These are phyloP conservation scores for Incurvaria masculella DNA, from an alignment of 2,888 invertebrate species.

Conservation along the genomic window DNA sequence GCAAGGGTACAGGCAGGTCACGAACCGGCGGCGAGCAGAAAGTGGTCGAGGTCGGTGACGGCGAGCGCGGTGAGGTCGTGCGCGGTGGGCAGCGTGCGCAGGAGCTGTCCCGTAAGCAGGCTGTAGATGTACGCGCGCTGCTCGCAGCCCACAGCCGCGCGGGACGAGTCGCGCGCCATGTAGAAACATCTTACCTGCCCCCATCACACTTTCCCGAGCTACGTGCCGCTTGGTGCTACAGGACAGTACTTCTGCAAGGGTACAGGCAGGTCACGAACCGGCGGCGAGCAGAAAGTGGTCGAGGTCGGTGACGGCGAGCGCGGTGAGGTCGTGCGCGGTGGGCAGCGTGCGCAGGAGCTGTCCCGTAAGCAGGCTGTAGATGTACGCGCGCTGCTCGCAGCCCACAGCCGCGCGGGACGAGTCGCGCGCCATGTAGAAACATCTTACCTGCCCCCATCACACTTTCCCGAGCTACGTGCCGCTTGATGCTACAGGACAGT, in stretches of 20 bases:
- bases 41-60: slow-evolving; percentile 77
- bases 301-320: slow-evolving; percentile 70
- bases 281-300: slow-evolving; percentile 82
- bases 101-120: slow-evolving; percentile 71
- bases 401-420: slow-evolving; percentile 79
- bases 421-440: slow-evolving; percentile 75
- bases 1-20: too few species aligned
- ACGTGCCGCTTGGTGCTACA: too few species aligned
- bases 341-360: slow-evolving; percentile 67
- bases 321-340: slow-evolving; percentile 59
- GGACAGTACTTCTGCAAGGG: too few species aligned
- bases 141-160: slow-evolving; percentile 80
- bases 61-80: slow-evolving; percentile 62
- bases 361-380: slow-evolving; percentile 80
- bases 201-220: too few species aligned
- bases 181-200: slow-evolving; percentile 68
- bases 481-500: too few species aligned
- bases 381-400: slow-evolving; percentile 75
- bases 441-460: slow-evolving; percentile 73
- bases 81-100: slow-evolving; percentile 64
- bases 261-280: too few species aligned
- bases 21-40: slow-evolving; percentile 76
- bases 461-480: too few species aligned
- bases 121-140: slow-evolving; percentile 80
- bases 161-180: slow-evolving; percentile 76